Evolutionary conservation across 2,797 vertebrate species (phyloP).

Genomic region (Triplophysa bombifrons): DNA sequence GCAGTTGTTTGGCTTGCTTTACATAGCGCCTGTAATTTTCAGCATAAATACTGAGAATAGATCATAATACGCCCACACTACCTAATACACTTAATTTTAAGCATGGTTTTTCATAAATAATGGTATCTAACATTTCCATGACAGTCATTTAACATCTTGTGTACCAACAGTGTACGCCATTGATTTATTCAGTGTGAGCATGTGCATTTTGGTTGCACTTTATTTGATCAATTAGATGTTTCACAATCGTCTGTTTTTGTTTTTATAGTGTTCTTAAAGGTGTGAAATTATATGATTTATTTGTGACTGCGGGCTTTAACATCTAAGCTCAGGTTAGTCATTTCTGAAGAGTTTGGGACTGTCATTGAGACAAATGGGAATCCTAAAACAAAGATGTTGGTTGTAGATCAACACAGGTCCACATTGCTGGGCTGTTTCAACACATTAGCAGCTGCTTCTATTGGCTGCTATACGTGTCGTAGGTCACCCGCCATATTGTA

Average conservation of each 20-base stretch:
- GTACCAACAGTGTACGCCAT: too few species aligned
- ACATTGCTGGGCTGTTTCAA: not conserved
- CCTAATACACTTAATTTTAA: not conserved
- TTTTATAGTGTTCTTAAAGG: not conserved
- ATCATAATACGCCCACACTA: not conserved
- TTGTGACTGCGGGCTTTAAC: constrained; percentile 55
- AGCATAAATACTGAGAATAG: too few species aligned
- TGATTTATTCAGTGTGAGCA: too few species aligned
- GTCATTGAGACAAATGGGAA: constrained; percentile 2
- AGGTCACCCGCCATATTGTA: too few species aligned
- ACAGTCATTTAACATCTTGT: not conserved
- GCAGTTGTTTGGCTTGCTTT: too few species aligned
- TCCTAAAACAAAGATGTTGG: not conserved
- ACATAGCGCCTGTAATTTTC: too few species aligned
- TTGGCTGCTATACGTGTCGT: too few species aligned
- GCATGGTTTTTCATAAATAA: not conserved
- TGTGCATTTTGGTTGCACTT: too few species aligned
- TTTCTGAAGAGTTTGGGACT: not conserved
- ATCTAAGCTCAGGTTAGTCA: too few species aligned
- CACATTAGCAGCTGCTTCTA: too few species aligned
- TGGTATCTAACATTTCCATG: not conserved
- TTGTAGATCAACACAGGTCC: not conserved
- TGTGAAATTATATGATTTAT: constrained; percentile 41
- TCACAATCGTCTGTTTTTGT: too few species aligned
- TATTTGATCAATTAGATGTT: too few species aligned